A percentile compares a stretch with the other conserved stretches of the same genome.
Evolutionary conservation across 2,888 invertebrate species (phyloP).

Genomic region (Acleris sparsana): DNA sequence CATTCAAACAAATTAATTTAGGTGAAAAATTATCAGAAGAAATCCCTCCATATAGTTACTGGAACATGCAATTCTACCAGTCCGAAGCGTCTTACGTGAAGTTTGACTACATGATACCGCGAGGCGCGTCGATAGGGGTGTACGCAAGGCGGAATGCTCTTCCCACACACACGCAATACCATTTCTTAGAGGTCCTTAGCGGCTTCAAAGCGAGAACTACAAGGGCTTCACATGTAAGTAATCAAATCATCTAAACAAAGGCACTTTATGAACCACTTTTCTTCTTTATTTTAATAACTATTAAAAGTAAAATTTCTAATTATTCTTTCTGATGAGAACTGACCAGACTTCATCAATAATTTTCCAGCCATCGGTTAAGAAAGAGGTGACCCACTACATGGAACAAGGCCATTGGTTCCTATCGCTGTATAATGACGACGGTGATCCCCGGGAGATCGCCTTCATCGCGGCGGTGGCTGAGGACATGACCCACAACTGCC

Average conservation of each 20-base stretch:
- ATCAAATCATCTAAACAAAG: not conserved
- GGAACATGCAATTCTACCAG: slow-evolving; percentile 99
- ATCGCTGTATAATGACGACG: slow-evolving; percentile 97
- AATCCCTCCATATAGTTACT: slow-evolving; percentile 97
- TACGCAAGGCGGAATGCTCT: slow-evolving; percentile 96
- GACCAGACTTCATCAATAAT: not conserved
- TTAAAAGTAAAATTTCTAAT: too few relatives aligned
- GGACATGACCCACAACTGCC: slow-evolving; percentile 97
- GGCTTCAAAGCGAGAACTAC: slow-evolving; percentile 94
- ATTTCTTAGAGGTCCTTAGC: slow-evolving; percentile 96
- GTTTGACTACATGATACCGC: slow-evolving; percentile 96
- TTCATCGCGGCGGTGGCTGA: slow-evolving; percentile 93
- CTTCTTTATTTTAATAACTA: too few relatives aligned
- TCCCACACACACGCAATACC: slow-evolving; percentile 98
- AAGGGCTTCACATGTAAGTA: slow-evolving; percentile 93
- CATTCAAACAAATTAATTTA: slow-evolving; percentile 94
- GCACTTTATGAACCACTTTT: not conserved
- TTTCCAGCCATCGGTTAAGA: slow-evolving; percentile 91
- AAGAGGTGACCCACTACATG: slow-evolving; percentile 97
- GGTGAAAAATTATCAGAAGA: slow-evolving; percentile 94
- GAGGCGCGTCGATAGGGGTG: slow-evolving; percentile 96
- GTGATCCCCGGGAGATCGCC: slow-evolving; percentile 93
- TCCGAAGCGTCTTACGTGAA: slow-evolving; percentile 96
- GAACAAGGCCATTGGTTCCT: slow-evolving; percentile 98
- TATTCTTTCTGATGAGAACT: not conserved